Evolutionary conservation across 2,113 vertebrate species (phyloP).

Genomic region (Melanostigma gelatinosum): DNA sequence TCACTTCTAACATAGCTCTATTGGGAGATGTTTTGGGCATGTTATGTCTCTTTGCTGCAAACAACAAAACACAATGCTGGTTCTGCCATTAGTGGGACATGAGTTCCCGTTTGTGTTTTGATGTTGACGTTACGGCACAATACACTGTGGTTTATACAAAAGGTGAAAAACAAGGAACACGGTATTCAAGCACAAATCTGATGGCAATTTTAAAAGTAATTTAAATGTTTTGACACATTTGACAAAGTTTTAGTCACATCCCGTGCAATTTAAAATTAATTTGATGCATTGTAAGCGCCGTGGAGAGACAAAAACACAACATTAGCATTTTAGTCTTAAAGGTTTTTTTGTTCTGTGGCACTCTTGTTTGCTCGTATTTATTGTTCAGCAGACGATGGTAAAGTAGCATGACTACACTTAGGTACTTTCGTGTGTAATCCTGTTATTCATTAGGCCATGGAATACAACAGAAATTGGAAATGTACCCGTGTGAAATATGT

Average conservation of each 20-base stretch:
- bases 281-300: slow-evolving; percentile 45
- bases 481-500: not conserved
- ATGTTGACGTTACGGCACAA: slow-evolving; percentile 2
- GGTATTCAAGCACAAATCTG: slow-evolving; percentile 48
- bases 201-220: slow-evolving; percentile 49
- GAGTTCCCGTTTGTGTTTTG: slow-evolving; percentile 28
- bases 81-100: slow-evolving; percentile 52
- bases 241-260: slow-evolving; percentile 55
- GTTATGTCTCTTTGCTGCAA: slow-evolving; percentile 37
- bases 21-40: slow-evolving; percentile 53
- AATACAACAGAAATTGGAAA: slow-evolving; percentile 14
- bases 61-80: slow-evolving; percentile 52
- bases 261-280: slow-evolving; percentile 50
- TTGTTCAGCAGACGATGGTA: slow-evolving; percentile 20
- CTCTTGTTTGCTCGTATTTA: slow-evolving; percentile 20
- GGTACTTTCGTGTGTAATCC: not conserved
- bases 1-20: slow-evolving; percentile 54
- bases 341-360: not conserved
- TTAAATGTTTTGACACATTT: slow-evolving; percentile 50
- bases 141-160: slow-evolving; percentile 18
- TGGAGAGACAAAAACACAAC: slow-evolving; percentile 33
- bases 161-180: slow-evolving; percentile 31
- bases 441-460: slow-evolving; percentile 28
- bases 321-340: slow-evolving; percentile 34
- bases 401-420: not conserved